Evolutionary conservation across 2,888 invertebrate species (phyloP).

Genomic region (Lacanobia wlatinum): DNA sequence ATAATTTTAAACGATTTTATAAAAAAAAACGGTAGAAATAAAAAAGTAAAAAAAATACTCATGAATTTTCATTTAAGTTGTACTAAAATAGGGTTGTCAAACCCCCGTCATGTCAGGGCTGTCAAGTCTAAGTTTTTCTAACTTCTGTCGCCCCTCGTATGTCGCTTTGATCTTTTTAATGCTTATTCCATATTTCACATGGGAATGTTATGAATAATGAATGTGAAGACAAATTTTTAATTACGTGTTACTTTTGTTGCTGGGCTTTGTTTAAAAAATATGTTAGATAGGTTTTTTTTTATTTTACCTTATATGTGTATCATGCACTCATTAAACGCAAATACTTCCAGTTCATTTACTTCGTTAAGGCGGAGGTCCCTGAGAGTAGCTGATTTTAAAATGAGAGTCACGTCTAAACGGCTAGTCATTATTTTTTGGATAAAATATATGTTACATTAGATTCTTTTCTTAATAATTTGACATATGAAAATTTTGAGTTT

Average conservation of each 20-base stretch:
- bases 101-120: slow-evolving; percentile 71
- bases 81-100: slow-evolving; percentile 77
- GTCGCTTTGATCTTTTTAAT: slow-evolving; percentile 73
- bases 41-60: slow-evolving; percentile 47
- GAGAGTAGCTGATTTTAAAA: too few relatives aligned
- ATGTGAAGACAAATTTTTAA: slow-evolving; percentile 61
- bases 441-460: too few relatives aligned
- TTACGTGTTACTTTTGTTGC: slow-evolving; percentile 34
- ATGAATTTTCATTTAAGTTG: slow-evolving; percentile 61
- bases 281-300: background rate
- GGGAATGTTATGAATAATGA: slow-evolving; percentile 68
- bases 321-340: background rate
- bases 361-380: too few relatives aligned
- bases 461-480: too few relatives aligned
- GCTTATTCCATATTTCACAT: slow-evolving; percentile 70
- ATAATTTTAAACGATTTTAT: slow-evolving; percentile 62
- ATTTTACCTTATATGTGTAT: background rate
- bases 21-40: slow-evolving; percentile 32
- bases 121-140: slow-evolving; percentile 68
- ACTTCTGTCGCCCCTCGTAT: slow-evolving; percentile 70
- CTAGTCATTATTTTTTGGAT: too few relatives aligned
- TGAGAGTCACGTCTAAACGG: too few relatives aligned
- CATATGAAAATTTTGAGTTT: too few relatives aligned
- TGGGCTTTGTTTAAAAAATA: slow-evolving; percentile 25
- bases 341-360: too few relatives aligned